Conservation (phyloP, 1,140 invertebrate species). For the Pogonus chalceus region DNA sequence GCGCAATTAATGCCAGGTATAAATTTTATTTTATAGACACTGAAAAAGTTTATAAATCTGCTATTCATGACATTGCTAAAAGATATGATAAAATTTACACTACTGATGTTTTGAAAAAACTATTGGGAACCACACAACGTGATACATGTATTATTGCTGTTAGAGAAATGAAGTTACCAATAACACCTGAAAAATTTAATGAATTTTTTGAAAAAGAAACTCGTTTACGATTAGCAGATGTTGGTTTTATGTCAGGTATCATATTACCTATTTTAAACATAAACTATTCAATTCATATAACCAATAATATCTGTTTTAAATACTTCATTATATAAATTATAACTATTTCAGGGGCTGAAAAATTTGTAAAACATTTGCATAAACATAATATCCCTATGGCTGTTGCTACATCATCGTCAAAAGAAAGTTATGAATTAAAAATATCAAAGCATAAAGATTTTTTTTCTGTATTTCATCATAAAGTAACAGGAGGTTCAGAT, state of each 20-base stretch:
- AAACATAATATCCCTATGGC: constrained; percentile 54
- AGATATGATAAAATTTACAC: constrained; percentile 64
- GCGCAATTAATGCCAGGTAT: constrained; percentile 58
- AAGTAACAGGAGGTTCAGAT: constrained; percentile 59
- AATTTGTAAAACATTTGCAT: constrained; percentile 56
- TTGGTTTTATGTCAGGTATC: constrained; percentile 13
- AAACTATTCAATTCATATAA: too few relatives aligned
- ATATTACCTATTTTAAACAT: too few relatives aligned
- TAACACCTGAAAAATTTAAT: constrained; percentile 59
- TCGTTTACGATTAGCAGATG: not conserved
- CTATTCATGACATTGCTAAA: constrained; percentile 46
- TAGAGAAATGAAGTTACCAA: constrained; percentile 56
- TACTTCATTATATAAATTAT: too few relatives aligned
- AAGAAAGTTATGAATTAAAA: constrained; percentile 52
- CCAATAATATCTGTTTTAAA: too few relatives aligned
- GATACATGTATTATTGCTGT: constrained; percentile 64
- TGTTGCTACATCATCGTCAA: constrained; percentile 61
- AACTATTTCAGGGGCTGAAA: constrained; percentile 48
- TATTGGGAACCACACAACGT: constrained; percentile 63
- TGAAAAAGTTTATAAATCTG: constrained; percentile 12
- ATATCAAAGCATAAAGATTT: constrained; percentile 51
- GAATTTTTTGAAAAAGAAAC: constrained; percentile 39
- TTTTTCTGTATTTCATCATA: constrained; percentile 50
- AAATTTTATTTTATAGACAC: constrained; percentile 19
- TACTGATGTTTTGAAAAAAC: constrained; percentile 56